Base-by-base conservation (phyloP, 2,797 vertebrate genomes). In the Silurus aristotelis region DNA sequence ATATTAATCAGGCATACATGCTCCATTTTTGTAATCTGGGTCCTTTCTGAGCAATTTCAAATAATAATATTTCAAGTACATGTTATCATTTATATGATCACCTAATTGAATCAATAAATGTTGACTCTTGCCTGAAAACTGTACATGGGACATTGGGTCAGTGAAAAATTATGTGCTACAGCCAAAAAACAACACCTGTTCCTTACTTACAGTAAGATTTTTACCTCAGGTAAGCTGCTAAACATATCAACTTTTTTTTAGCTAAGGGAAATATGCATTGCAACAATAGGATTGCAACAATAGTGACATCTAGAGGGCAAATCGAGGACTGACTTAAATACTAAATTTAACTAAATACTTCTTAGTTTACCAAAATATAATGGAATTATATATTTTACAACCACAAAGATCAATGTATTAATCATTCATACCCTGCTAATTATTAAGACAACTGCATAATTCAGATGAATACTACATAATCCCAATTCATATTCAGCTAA, bases 171-270 rank as follows among this genome's bases (percentile, higher is more conserved):
- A 93, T 64, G 91, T 92, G 92, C 90, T 91, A 90, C 84, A 93
- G 92, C 92, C 94, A 94, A 93, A 94, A 93, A 91, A 82, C 91
- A 88, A 46, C 71, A 86, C 72, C 38, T 85, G 87, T 85, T 46
- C 20, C 46, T 79, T 63, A 25, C n/a, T 80, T 67, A 63, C 5
- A 55, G 19, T 52, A n/a, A 77, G 48, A 67, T 84, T 84, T 66
- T 56, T 63, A 75, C 63, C 66, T 55, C n/a, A 73, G 10, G 71
- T 85, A 85, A 93, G 43, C 5, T 60, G 64, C 68, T 52, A 52
- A 52, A 52, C 48, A 73, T 55, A 46, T 73, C 82, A 81, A 73
- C 12, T 70, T 75, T 87, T 56, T 52, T 38, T 1, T 22, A 56
- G 27, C 67, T 64, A 56, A 80, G 22, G 71, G 46, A 27, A 86